A percentile compares a stretch with the other conserved stretches of the same genome.
phyloP scores from a whole-genome alignment of 2,888 invertebrate species.

The Itoplectis maculator region DNA sequence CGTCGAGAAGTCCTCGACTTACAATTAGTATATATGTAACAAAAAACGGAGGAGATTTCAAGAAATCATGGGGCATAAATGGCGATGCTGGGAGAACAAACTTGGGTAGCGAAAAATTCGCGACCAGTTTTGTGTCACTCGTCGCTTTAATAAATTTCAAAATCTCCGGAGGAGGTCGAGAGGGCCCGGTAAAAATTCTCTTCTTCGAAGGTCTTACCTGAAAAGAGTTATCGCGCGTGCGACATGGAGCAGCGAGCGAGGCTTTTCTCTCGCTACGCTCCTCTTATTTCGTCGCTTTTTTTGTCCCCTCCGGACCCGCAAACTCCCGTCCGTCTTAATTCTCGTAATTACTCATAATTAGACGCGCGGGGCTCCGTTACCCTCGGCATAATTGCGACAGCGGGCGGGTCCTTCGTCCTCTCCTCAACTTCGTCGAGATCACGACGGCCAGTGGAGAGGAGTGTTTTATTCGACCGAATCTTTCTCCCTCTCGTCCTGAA shows the following conservation, averaged over 20 bases:
- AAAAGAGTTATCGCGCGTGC: conserved; percentile 18
- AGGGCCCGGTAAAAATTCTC: conserved; percentile 8
- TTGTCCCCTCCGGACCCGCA: conserved; percentile 35
- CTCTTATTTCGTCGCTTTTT: no score
- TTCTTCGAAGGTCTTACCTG: conserved; percentile 13
- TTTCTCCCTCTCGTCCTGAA: conserved; percentile 1
- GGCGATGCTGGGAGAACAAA: no score
- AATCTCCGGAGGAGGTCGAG: conserved; percentile 31
- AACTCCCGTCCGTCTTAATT: conserved; percentile 54
- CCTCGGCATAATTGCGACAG: conserved; percentile 46
- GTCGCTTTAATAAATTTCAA: conserved; percentile 46
- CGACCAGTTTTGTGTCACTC: conserved; percentile 48
- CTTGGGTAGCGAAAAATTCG: conserved; percentile 37
- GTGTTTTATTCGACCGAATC: conserved; percentile 35
- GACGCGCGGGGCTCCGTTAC: conserved; percentile 49
- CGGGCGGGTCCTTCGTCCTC: not conserved
- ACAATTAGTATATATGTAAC: conserved; percentile 1
- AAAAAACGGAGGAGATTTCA: not conserved
- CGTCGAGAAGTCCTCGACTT: conserved; percentile 7
- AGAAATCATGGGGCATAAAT: no score
- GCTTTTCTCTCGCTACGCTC: conserved; percentile 34
- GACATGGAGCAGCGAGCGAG: not conserved
- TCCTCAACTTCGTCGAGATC: conserved; percentile 37
- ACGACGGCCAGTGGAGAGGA: not conserved
- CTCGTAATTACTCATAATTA: conserved; percentile 66